Evolutionary conservation across 2,113 vertebrate genomes (phyloP).

Genomic region (Hipposideros armiger): DNA sequence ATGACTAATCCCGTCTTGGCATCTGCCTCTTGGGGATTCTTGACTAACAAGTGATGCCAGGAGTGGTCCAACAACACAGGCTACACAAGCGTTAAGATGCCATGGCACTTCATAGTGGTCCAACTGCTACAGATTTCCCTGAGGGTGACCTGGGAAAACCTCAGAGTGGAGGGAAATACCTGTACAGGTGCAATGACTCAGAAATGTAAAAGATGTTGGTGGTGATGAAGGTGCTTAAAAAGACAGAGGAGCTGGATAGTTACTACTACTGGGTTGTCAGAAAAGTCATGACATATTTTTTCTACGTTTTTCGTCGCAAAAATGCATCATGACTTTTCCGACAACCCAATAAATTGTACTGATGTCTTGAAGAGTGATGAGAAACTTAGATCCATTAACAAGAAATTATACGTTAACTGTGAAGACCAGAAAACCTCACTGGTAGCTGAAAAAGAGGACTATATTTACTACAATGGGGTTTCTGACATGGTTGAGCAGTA

Average conservation of each 20-base stretch:
- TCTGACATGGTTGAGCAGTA: background rate
- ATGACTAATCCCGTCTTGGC: background rate
- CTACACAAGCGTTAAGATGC: background rate
- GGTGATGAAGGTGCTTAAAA: background rate
- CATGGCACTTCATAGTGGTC: background rate
- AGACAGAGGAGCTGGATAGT: background rate
- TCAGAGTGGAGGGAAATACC: background rate
- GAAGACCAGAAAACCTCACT: background rate
- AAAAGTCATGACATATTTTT: too few relatives aligned
- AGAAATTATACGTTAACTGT: background rate
- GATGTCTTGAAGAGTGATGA: background rate
- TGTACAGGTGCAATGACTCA: background rate
- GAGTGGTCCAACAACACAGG: background rate
- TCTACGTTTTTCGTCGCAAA: too few relatives aligned
- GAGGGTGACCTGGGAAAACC: background rate
- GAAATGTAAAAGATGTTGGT: background rate
- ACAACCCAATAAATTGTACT: background rate
- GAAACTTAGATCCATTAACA: background rate
- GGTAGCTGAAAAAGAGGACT: background rate
- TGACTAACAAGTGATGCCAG: background rate
- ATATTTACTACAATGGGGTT: background rate
- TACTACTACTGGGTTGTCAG: background rate
- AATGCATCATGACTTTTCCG: too few relatives aligned
- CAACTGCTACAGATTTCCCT: background rate
- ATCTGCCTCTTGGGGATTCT: background rate